These are phyloP conservation scores for Agrenia bidenticulata DNA, from an alignment of 2,888 invertebrate genomes.

Conservation along the genomic window DNA sequence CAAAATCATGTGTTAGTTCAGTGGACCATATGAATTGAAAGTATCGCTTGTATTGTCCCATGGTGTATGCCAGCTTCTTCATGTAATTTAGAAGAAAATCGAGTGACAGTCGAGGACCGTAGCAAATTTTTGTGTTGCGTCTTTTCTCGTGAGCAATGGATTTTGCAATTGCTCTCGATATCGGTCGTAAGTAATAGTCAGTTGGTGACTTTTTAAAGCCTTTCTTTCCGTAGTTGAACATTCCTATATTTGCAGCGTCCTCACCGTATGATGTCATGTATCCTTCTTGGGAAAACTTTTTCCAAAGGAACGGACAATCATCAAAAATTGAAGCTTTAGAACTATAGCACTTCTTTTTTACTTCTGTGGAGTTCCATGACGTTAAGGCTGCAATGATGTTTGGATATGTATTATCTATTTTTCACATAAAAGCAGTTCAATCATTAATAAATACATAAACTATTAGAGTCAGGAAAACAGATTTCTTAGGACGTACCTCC, in stretches of 20 bases:
- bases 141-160: slow-evolving; percentile 67
- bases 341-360: slow-evolving; percentile 67
- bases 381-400: slow-evolving; percentile 73
- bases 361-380: slow-evolving; percentile 68
- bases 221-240: slow-evolving; percentile 75
- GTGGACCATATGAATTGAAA: slow-evolving; percentile 85
- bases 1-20: slow-evolving; percentile 78
- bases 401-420: slow-evolving; percentile 74
- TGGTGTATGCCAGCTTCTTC: slow-evolving; percentile 64
- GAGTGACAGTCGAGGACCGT: slow-evolving; percentile 64
- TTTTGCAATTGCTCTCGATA: slow-evolving; percentile 65
- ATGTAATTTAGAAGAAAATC: slow-evolving; percentile 72
- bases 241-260: slow-evolving; percentile 67
- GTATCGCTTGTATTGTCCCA: slow-evolving; percentile 62
- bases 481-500: slow-evolving; percentile 73
- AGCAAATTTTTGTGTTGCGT: slow-evolving; percentile 68
- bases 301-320: slow-evolving; percentile 81
- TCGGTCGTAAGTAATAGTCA: slow-evolving; percentile 79
- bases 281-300: slow-evolving; percentile 69
- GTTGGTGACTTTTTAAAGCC: slow-evolving; percentile 78
- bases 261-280: slow-evolving; percentile 64
- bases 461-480: no score
- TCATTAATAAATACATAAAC: no score
- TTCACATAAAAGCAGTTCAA: no score
- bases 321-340: slow-evolving; percentile 68